Base-by-base conservation (phyloP, 2,113 vertebrate species). In the Shinisaurus crocodilurus region DNA sequence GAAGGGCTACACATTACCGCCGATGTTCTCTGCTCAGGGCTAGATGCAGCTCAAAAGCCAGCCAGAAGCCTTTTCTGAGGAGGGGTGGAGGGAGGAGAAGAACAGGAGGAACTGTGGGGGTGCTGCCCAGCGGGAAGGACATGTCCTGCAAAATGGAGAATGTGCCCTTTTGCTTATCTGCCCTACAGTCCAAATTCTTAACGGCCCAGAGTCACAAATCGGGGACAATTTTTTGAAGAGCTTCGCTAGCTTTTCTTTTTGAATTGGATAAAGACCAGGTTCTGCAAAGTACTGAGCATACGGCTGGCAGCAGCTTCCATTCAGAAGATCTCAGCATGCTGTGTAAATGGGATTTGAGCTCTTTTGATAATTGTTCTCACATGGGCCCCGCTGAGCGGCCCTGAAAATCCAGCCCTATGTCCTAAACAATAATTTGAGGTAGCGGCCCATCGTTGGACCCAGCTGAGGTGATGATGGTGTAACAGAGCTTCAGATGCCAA, bases 261-360 rank as follows among this genome's bases (percentile, higher is more conserved):
- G 89, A 85, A 85, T 37, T 79, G 60, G 82, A 90, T 79, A 90
- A 90, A 85, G 88, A 89, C 65, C 79, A 72, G 60, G 82, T 90
- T 85, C 74, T 54, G 89, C 54, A 12, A 50, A 81, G 76, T 18
- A n/a, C 63, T 69, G 74, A 48, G 57, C 1, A 0, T 50, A 7
- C 10, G 27, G 72, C 45, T 54, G 60, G 74, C 60, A 7, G 43
- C 60, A 10, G 45, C 82, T 50, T 54, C 82, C 82, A 79, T 85
- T 85, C 74, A 43, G 89, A 69, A 79, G 82, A 23, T 54, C 74
- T 72, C 89, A 79, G 74, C 82, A 23, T 77, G 82, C 60, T 85
- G 89, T 54, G 89, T 69, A 69, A 90, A 90, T 90, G 89, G 82
- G 74, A 90, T 90, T 50, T 85, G 89, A 85, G 89, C 72, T 90